These are phyloP conservation scores for Drosophila buzzatii DNA, from an alignment of 2,888 invertebrate genomes.

Conservation along the genomic window DNA sequence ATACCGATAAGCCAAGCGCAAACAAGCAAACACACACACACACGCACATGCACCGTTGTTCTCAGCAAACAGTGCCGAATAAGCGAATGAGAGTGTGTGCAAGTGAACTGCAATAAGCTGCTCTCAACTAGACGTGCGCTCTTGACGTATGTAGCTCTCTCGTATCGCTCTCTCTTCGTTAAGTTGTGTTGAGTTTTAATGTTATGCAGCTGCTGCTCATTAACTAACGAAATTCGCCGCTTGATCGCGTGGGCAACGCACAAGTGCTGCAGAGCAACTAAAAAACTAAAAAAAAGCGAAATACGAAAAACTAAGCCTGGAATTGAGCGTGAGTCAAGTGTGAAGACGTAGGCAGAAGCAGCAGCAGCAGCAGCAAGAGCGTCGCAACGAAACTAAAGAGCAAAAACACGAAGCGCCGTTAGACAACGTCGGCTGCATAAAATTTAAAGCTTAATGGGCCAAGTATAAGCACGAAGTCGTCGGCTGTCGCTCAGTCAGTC, in stretches of 20 bases:
- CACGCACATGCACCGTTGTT: slow-evolving; percentile 1
- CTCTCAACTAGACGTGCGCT: slow-evolving; percentile 4
- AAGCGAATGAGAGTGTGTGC: slow-evolving; percentile 9
- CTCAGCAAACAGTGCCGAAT: not conserved
- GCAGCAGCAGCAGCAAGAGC: slow-evolving; percentile 4
- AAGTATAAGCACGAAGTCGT: slow-evolving; percentile 32
- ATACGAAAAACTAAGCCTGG: slow-evolving; percentile 42
- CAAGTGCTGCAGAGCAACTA: slow-evolving; percentile 69
- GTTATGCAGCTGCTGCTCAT: slow-evolving; percentile 39
- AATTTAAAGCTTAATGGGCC: slow-evolving; percentile 42
- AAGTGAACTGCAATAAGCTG: slow-evolving; percentile 7
- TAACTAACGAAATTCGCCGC: slow-evolving; percentile 31
- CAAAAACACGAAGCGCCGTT: slow-evolving; percentile 51
- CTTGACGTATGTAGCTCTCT: not conserved
- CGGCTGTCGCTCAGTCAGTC: slow-evolving; percentile 12
- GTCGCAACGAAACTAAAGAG: slow-evolving; percentile 34
- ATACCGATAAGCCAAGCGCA: slow-evolving; percentile 49
- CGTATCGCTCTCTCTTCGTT: slow-evolving; percentile 6
- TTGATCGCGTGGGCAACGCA: slow-evolving; percentile 62
- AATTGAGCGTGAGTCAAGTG: slow-evolving; percentile 56
- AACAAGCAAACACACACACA: slow-evolving; percentile 15
- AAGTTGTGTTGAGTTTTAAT: slow-evolving; percentile 16
- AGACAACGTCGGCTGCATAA: slow-evolving; percentile 54
- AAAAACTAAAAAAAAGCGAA: slow-evolving; percentile 22
- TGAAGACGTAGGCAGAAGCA: slow-evolving; percentile 21